Evolutionary conservation across 2,113 vertebrate genomes (phyloP), one percentile per base, ranked within the genome.

Genomic region (Neofelis nebulosa): DNA sequence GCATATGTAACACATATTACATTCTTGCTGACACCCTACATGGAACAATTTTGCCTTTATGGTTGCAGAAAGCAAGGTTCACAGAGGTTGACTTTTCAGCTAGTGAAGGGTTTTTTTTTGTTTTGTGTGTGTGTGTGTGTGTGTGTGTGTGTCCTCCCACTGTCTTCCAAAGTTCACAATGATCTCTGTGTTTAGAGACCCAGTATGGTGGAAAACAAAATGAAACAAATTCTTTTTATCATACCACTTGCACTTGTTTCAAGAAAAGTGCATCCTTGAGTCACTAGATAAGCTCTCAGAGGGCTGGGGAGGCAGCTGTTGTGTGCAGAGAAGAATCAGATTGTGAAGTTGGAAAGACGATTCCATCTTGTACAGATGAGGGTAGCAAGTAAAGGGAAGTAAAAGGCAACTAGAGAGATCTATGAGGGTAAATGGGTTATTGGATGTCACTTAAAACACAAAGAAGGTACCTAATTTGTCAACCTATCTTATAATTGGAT

Each of bases 1-100:
- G 19, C 0, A 6, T 38, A 23, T 2, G 1, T 29, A 29, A 21
- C 2, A 15, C 38, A 16, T 16, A 52, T 36, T 66, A 1, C 4
- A 55, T 63, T 41, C 19, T 86, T 36, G 6, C 21, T 74, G 52
- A 74, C 5, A 45, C 80, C 2, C 18, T 83, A 33, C 1, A 9
- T 27, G 21, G 80, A 90, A 3, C 4, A 48, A 31, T 76, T 80
- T 86, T 38, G 7, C 4, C 33, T 41, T 92, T 69, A 23, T 73
- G 33, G 57, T 25, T 95, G 16, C 86, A 1, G 45, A 85, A 93
- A 84, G 10, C n/a, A 29, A 86, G 15, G 16, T 86, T 86, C 10
- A 63, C 10, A 21, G 65, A 91, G 21, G 25, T 63, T 79, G 29
- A 33, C 8, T 79, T 93, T 41, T 13, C 1, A 71, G 18, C 3